These are phyloP conservation scores for Chrysaora quinquecirrha DNA, from an alignment of 30 jellyfish, hydroid and myxozoan genomes.

Conservation along the genomic window DNA sequence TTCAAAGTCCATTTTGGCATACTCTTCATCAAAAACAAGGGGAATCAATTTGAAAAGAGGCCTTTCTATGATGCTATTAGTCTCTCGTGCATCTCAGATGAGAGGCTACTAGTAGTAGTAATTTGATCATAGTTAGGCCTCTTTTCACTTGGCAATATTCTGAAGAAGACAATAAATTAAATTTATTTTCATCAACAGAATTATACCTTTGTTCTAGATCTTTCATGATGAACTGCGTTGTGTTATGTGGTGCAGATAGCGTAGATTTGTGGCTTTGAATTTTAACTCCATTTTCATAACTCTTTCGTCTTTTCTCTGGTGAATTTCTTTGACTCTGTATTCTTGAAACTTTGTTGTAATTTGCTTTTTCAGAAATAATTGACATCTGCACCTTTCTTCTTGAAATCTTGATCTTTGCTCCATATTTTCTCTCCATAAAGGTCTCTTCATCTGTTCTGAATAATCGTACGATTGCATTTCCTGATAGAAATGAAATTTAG, in stretches of 20 bases:
- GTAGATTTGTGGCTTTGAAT: no score
- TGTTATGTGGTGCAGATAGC: constrained; percentile 56
- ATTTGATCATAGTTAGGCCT: not conserved
- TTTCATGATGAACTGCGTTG: constrained; percentile 56
- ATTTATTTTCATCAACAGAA: constrained; percentile 25
- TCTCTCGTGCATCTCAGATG: not conserved
- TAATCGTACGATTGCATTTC: no score
- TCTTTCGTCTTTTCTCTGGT: no score
- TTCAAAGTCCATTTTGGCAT: not conserved
- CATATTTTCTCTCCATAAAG: no score
- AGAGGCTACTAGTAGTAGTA: not conserved
- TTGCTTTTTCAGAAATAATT: no score
- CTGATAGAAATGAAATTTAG: no score
- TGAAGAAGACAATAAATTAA: constrained; percentile 2
- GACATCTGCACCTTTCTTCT: no score
- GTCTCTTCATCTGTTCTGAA: no score
- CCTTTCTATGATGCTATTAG: not conserved
- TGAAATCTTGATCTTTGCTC: no score
- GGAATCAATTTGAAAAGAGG: not conserved
- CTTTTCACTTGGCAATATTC: not conserved
- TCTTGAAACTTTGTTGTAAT: no score
- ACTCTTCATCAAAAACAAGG: not conserved
- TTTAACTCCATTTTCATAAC: no score
- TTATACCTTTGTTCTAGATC: constrained; percentile 58
- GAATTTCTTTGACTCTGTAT: no score